phyloP scores from a whole-genome alignment of 35 echinoderm and acorn worm species.

The Lytechinus pictus region DNA sequence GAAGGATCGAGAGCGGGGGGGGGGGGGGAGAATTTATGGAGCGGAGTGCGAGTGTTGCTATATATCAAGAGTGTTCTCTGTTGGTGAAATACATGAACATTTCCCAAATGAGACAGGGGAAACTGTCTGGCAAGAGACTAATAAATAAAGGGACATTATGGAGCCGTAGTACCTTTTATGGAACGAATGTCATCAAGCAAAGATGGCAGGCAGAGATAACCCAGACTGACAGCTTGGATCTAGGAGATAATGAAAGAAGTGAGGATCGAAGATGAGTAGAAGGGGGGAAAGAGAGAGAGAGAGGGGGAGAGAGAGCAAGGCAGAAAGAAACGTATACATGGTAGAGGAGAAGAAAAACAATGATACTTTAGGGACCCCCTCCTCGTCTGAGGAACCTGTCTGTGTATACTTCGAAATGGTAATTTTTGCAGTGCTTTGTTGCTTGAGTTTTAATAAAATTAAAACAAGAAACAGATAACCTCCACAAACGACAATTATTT shows the following conservation, averaged over 20 bases:
- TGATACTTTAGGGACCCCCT: too few relatives aligned
- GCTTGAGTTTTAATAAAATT: background rate
- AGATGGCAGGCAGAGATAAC: background rate
- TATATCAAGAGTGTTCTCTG: background rate
- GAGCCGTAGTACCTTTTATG: slow-evolving; percentile 1
- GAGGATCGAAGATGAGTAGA: background rate
- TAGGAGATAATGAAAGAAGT: slow-evolving; percentile 5
- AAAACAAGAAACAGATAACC: background rate
- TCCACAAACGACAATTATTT: too few relatives aligned
- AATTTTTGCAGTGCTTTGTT: background rate
- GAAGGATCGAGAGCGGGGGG: background rate
- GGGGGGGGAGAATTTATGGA: background rate
- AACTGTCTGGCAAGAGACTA: slow-evolving; percentile 17
- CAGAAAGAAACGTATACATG: too few relatives aligned
- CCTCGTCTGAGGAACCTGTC: background rate
- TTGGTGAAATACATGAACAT: background rate
- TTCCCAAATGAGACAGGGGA: background rate
- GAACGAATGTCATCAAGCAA: slow-evolving; percentile 9
- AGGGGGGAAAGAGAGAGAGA: background rate
- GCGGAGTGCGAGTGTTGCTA: background rate
- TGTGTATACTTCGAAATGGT: background rate
- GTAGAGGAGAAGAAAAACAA: too few relatives aligned
- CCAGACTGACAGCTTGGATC: background rate
- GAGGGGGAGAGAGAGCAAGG: too few relatives aligned
- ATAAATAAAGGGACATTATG: slow-evolving; percentile 20